Evolutionary conservation across 2,797 vertebrate genomes (phyloP).

Genomic region (Karalla daura): DNA sequence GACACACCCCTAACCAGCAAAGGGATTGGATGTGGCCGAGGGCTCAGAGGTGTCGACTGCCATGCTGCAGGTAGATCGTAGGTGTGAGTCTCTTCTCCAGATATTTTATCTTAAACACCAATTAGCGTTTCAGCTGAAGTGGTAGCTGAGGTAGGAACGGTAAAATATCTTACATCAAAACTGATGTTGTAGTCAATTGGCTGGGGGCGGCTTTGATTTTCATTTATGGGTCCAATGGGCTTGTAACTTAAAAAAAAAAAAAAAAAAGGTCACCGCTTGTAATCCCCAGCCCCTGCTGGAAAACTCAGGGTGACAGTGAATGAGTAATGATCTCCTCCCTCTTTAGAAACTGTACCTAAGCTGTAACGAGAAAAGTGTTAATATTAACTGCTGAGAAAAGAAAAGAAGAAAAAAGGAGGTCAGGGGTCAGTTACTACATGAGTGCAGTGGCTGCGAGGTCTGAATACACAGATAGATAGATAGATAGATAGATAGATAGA

Average conservation of each 20-base stretch:
- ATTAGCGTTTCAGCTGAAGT: slow-evolving; percentile 37
- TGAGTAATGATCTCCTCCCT: slow-evolving; percentile 29
- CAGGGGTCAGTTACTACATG: not conserved
- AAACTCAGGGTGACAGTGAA: slow-evolving; percentile 11
- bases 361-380: slow-evolving; percentile 6
- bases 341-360: slow-evolving; percentile 14
- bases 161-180: slow-evolving; percentile 34
- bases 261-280: slow-evolving; percentile 55
- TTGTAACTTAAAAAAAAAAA: no score
- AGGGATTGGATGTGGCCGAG: slow-evolving; percentile 40
- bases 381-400: slow-evolving; percentile 22
- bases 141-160: slow-evolving; percentile 14
- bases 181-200: slow-evolving; percentile 32
- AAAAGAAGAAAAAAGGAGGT: no score
- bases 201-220: slow-evolving; percentile 53
- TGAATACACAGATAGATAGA: not conserved
- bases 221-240: slow-evolving; percentile 50
- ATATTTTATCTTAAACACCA: slow-evolving; percentile 56
- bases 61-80: slow-evolving; percentile 1
- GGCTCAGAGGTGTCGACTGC: slow-evolving; percentile 28
- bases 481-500: no score
- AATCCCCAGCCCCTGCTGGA: slow-evolving; percentile 24
- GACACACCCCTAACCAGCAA: slow-evolving; percentile 17
- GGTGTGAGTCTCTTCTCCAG: slow-evolving; percentile 10
- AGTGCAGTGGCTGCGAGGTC: slow-evolving; percentile 6